A percentile compares a stretch with the other conserved stretches of the same genome.
Evolutionary conservation across 1,140 invertebrate genomes (phyloP).

Genomic region (Branchinecta lynchi): DNA sequence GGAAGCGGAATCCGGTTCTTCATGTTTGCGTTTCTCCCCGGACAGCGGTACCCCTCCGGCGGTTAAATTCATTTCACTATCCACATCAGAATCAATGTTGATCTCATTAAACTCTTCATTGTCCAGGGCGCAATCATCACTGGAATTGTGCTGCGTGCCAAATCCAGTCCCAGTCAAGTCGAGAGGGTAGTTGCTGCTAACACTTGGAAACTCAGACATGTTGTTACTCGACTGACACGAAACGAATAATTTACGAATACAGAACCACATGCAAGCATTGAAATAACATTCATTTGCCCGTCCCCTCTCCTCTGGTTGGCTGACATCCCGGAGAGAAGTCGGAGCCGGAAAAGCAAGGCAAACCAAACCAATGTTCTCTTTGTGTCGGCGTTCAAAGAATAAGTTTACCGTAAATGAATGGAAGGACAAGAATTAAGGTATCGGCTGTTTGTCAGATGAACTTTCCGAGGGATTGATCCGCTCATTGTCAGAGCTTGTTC

Average conservation of each 20-base stretch:
- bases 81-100: not conserved
- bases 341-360: not conserved
- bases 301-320: not conserved
- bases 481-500: too few species aligned
- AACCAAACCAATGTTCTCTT: not conserved
- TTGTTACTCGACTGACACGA: not conserved
- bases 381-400: not conserved
- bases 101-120: not conserved
- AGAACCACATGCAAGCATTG: not conserved
- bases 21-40: not conserved
- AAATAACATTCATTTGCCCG: not conserved
- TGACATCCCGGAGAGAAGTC: not conserved
- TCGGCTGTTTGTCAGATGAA: not conserved
- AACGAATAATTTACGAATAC: too few species aligned
- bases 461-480: not conserved
- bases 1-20: not conserved
- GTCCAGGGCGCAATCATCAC: not conserved
- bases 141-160: not conserved
- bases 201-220: conserved; percentile 9
- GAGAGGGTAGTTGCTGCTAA: not conserved
- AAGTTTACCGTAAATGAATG: not conserved
- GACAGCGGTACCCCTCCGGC: not conserved
- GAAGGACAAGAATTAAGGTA: not conserved
- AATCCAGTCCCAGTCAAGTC: not conserved
- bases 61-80: not conserved